Conservation (phyloP, 2,113 vertebrate species). For the Lophotis ruficrista region DNA sequence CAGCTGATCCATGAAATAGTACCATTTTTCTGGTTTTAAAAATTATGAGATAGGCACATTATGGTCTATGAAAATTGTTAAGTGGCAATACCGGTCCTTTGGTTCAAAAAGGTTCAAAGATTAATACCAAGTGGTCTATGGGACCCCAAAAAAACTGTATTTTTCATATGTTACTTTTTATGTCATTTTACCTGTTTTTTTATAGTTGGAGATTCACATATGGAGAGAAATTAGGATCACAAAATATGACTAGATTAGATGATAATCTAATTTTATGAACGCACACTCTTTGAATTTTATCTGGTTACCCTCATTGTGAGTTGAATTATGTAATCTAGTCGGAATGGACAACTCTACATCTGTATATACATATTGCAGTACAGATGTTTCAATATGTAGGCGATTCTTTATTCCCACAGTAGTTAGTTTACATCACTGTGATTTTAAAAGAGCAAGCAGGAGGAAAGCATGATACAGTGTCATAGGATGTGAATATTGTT, state of each 20-base stretch:
- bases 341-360: not conserved
- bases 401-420: not conserved
- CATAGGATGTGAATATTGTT: not conserved
- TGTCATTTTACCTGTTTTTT: fast-evolving
- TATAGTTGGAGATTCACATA: not conserved
- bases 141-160: not conserved
- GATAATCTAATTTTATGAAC: not conserved
- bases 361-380: not conserved
- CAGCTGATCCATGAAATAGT: not conserved
- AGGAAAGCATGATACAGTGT: not conserved
- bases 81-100: not conserved
- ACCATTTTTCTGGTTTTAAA: not conserved
- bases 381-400: not conserved
- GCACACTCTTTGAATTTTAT: not conserved
- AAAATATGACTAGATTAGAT: not conserved
- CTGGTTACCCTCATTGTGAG: not conserved
- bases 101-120: not conserved
- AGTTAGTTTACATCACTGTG: not conserved
- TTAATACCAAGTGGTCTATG: not conserved
- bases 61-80: not conserved
- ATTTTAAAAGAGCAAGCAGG: not conserved
- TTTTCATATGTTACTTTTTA: not conserved
- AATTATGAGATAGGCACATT: not conserved
- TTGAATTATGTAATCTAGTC: not conserved
- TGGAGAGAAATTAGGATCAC: not conserved